A percentile compares a stretch with the other conserved stretches of the same genome.
phyloP scores from a whole-genome alignment of 1,140 invertebrate species.

The Paracyclopina nana region DNA sequence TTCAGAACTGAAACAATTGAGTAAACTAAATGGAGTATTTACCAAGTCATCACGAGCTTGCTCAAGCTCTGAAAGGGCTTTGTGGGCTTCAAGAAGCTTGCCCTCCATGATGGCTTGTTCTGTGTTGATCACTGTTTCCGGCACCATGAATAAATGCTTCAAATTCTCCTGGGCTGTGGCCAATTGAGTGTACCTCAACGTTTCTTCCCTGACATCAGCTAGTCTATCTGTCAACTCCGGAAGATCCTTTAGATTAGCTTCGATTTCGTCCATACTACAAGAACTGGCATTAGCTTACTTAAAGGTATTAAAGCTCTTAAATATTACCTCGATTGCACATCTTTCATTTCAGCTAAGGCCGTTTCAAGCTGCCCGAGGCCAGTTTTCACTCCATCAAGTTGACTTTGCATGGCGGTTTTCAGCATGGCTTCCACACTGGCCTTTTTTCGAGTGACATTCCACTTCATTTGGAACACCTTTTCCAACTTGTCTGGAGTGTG shows the following conservation, averaged over 20 bases:
- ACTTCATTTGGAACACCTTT: conserved; percentile 41
- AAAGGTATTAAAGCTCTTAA: neutral
- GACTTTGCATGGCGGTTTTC: conserved; percentile 95
- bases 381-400: conserved; percentile 81
- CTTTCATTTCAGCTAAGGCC: conserved; percentile 55
- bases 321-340: conserved; percentile 46
- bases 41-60: conserved; percentile 18
- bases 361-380: conserved; percentile 73
- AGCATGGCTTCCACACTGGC: conserved; percentile 89
- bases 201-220: conserved; percentile 69
- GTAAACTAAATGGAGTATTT: too few relatives aligned
- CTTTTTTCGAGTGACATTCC: conserved; percentile 48
- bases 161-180: conserved; percentile 93
- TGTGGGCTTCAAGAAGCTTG: conserved; percentile 80
- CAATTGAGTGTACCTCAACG: conserved; percentile 79
- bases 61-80: conserved; percentile 38
- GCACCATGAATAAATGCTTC: conserved; percentile 93
- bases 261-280: conserved; percentile 37
- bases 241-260: conserved; percentile 40
- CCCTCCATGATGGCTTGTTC: conserved; percentile 83
- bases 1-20: conserved; percentile 13
- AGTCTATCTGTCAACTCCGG: conserved; percentile 51
- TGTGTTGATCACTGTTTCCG: conserved; percentile 84
- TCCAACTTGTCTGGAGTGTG: conserved; percentile 86
- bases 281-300: conserved; percentile 14